Conservation (phyloP, 2,113 vertebrate genomes). For the Amphilophus citrinellus region DNA sequence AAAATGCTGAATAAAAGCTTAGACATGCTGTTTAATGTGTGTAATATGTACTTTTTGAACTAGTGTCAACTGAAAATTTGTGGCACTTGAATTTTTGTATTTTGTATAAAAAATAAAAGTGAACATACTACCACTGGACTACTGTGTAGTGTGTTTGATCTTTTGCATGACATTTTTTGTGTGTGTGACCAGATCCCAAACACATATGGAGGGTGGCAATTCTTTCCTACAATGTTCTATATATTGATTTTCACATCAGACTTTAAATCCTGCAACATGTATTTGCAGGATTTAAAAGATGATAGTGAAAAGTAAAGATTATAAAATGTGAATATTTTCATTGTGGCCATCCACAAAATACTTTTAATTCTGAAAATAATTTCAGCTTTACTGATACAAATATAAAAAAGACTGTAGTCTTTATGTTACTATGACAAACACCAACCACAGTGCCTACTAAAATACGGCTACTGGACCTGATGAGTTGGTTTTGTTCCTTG, state of each 20-base stretch:
- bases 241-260: not conserved
- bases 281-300: not conserved
- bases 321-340: slow-evolving; percentile 35
- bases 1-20: slow-evolving; percentile 29
- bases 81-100: slow-evolving; percentile 80
- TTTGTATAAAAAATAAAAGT: slow-evolving; percentile 82
- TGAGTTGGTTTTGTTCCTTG: not conserved
- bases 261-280: not conserved
- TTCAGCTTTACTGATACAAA: slow-evolving; percentile 7
- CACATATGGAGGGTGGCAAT: not conserved
- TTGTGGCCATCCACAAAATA: not conserved
- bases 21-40: slow-evolving; percentile 35
- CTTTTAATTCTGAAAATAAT: not conserved
- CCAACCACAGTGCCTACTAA: not conserved
- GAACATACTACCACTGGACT: slow-evolving; percentile 31
- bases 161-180: not conserved
- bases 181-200: not conserved
- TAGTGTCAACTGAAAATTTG: slow-evolving; percentile 39
- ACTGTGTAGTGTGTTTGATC: not conserved
- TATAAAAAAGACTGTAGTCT: not conserved
- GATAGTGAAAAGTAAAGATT: slow-evolving; percentile 1
- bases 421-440: no score
- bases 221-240: not conserved
- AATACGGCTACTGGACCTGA: not conserved
- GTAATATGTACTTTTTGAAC: slow-evolving; percentile 45